Evolutionary conservation across 2,797 vertebrate species (phyloP).

Genomic region (Macropus fuliginosus): DNA sequence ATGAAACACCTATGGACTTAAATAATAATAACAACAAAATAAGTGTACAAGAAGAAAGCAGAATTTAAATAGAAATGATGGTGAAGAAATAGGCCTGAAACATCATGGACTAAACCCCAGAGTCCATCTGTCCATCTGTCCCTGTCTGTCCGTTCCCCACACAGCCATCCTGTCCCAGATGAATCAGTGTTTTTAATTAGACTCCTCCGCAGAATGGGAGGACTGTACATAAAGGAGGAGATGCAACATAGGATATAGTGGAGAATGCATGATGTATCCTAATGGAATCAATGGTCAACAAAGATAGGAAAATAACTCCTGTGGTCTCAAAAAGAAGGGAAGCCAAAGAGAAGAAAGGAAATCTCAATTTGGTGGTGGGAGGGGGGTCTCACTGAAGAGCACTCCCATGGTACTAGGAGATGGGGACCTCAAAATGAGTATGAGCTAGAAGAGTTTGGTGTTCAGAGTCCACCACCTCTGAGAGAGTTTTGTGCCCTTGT

Average conservation of each 20-base stretch:
- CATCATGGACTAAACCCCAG: neutral
- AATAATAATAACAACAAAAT: neutral
- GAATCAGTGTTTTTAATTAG: neutral
- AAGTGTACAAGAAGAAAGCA: neutral
- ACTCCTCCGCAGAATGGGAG: neutral
- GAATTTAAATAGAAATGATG: neutral
- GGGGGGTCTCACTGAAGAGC: neutral
- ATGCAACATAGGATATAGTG: neutral
- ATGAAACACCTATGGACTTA: neutral
- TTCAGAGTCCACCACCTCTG: neutral
- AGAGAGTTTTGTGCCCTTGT: neutral
- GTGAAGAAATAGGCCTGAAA: neutral
- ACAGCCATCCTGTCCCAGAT: neutral
- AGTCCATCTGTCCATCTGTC: neutral
- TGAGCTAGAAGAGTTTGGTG: neutral
- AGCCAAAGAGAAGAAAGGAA: neutral
- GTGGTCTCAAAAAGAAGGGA: neutral
- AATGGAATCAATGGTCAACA: neutral
- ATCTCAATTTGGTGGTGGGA: neutral
- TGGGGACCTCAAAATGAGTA: neutral
- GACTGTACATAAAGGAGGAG: neutral
- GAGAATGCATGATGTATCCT: neutral
- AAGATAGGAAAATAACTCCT: neutral
- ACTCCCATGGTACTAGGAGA: neutral
- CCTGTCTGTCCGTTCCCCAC: no score